Conservation (phyloP, 1,140 invertebrate genomes). For the Aradophagus sp. region DNA sequence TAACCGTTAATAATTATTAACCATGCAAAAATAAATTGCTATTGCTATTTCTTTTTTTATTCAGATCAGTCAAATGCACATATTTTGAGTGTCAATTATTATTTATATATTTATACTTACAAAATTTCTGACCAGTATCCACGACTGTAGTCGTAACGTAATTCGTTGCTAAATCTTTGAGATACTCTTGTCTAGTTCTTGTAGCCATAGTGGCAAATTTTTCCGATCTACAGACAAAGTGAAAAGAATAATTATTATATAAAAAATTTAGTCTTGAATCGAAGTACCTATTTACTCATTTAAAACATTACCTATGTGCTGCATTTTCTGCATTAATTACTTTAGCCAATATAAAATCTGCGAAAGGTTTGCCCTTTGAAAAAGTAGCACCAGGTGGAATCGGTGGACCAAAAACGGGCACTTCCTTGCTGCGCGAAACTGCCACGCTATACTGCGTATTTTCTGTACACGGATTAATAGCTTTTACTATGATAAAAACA, state of each 20-base stretch:
- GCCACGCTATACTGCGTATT: slow-evolving; percentile 93
- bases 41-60: too few relatives aligned
- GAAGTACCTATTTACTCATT: too few relatives aligned
- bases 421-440: slow-evolving; percentile 95
- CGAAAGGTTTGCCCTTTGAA: slow-evolving; percentile 91
- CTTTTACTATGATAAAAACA: slow-evolving; percentile 96
- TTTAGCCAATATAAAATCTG: slow-evolving; percentile 95
- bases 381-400: slow-evolving; percentile 89
- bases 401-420: slow-evolving; percentile 95
- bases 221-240: slow-evolving; percentile 80
- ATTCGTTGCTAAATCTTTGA: slow-evolving; percentile 93
- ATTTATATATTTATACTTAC: too few relatives aligned
- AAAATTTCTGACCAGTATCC: slow-evolving; percentile 92
- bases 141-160: slow-evolving; percentile 87
- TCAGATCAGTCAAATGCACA: too few relatives aligned
- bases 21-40: too few relatives aligned
- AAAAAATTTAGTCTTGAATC: too few relatives aligned
- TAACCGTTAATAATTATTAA: too few relatives aligned
- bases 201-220: slow-evolving; percentile 99
- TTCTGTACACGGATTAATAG: slow-evolving; percentile 92
- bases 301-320: slow-evolving; percentile 85
- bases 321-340: slow-evolving; percentile 99
- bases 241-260: too few relatives aligned
- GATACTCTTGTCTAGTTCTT: slow-evolving; percentile 94
- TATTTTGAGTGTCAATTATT: too few relatives aligned